Evolutionary conservation across 2,888 invertebrate species (phyloP), one percentile per base, ranked within the genome.

Genomic region (Spatulosminthurus flaviceps): DNA sequence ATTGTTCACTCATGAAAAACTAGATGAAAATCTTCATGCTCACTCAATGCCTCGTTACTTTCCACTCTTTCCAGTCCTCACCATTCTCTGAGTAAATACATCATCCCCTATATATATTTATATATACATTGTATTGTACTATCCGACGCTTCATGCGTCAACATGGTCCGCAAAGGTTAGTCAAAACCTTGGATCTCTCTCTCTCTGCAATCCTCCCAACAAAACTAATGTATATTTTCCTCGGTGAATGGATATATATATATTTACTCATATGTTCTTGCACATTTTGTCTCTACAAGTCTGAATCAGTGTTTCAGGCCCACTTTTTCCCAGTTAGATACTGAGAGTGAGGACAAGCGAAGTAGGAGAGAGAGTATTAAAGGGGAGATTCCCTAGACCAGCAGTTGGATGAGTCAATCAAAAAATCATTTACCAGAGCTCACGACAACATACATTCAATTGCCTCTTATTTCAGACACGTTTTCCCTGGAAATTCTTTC

Each of bases 381-480:
- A 42, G 24, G 66, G 76, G 60, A 74, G 34, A 42, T 71, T 24
- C 42, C 42, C 42, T 71, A 42, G 41, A 71, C 71, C 24, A 64
- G 19, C 71, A 42, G 42, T 71, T 71, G 71, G 69, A 78, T 78
- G 71, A 78, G 72, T 78, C 78, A 78, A 78, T 78, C 78, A 78
- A 73, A 78, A 78, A 78, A 78, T 78, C 78, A 78, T 78, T 78
- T 76, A 76, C 41, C 9, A 66, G 67, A 66, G 67, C 26, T 51
- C 67, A 76, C 42, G 43, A 67, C 21, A 66, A 41, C 13, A 43
- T 66, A 22, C 43, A 76, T 51, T 11, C 42, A 66, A 76, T 76
- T 76, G 76, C 41, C 76, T 76, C 76, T 76, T 66, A 76, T 76
- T 76, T 76, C 41, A 69, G 76, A 26, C 76, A 76, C 41, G n/a